Conservation (phyloP, 2,797 vertebrate species). For the Coregonus ussuriensis region DNA sequence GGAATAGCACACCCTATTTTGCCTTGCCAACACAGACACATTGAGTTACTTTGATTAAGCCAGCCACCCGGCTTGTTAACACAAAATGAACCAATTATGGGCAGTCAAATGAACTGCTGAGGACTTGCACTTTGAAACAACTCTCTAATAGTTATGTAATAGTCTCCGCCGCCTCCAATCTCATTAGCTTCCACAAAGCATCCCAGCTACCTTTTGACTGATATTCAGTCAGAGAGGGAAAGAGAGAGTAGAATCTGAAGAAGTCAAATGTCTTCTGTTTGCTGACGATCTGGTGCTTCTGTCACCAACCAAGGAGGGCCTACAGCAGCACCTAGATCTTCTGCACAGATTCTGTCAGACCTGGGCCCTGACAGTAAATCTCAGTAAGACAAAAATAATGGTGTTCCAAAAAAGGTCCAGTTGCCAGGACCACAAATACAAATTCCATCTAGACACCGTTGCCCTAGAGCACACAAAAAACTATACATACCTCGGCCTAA, state of each 20-base stretch:
- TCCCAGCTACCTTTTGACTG: neutral
- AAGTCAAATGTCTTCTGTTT: too few relatives aligned
- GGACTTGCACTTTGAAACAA: neutral
- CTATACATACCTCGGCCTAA: too few relatives aligned
- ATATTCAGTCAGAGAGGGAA: constrained; percentile 9
- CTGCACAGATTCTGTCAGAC: too few relatives aligned
- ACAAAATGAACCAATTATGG: neutral
- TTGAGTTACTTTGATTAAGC: constrained; percentile 12
- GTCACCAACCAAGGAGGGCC: too few relatives aligned
- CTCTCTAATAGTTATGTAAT: neutral
- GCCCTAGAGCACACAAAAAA: too few relatives aligned
- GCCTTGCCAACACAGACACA: constrained; percentile 45
- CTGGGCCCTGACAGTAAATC: too few relatives aligned
- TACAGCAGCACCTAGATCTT: too few relatives aligned
- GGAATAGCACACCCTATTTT: neutral
- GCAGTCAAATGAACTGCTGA: neutral
- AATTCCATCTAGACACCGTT: too few relatives aligned
- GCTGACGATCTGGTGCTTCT: too few relatives aligned
- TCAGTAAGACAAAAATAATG: too few relatives aligned
- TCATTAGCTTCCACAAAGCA: neutral
- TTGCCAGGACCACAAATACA: too few relatives aligned
- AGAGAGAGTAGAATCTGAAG: neutral
- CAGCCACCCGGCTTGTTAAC: constrained; percentile 4
- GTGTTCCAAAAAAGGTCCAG: too few relatives aligned
- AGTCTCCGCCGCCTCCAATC: neutral